Evolutionary conservation across 2,888 invertebrate genomes (phyloP).

Genomic region (Parnassius mnemosyne): DNA sequence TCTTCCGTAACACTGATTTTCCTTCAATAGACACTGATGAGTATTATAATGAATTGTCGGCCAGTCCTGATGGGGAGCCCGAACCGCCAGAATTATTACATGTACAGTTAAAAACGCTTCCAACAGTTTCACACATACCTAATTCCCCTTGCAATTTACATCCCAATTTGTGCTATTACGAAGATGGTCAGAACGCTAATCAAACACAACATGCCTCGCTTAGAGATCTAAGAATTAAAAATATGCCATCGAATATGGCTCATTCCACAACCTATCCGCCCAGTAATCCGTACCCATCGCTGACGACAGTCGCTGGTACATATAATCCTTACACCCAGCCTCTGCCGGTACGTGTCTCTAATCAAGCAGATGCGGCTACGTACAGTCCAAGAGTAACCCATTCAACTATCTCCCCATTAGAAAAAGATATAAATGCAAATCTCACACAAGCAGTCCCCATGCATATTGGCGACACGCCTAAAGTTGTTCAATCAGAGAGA

Average conservation of each 20-base stretch:
- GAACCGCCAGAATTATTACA: constrained; percentile 67
- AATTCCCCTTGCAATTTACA: constrained; percentile 72
- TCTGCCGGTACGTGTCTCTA: constrained; percentile 55
- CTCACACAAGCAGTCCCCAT: constrained; percentile 51
- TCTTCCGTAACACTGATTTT: constrained; percentile 55
- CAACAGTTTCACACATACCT: constrained; percentile 71
- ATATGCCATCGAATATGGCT: constrained; percentile 57
- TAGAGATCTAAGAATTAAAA: constrained; percentile 58
- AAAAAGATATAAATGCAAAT: constrained; percentile 65
- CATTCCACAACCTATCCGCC: constrained; percentile 74
- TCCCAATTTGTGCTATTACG: constrained; percentile 59
- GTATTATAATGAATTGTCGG: constrained; percentile 57
- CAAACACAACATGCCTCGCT: constrained; percentile 53
- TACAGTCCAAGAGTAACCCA: constrained; percentile 49
- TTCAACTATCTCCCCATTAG: constrained; percentile 52
- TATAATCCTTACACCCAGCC: constrained; percentile 72
- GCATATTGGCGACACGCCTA: constrained; percentile 53
- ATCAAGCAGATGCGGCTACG: constrained; percentile 41
- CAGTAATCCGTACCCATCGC: constrained; percentile 68
- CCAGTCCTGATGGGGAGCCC: constrained; percentile 61
- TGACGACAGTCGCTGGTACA: constrained; percentile 74
- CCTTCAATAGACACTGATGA: constrained; percentile 48
- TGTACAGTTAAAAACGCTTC: constrained; percentile 68
- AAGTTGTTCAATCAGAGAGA: constrained; percentile 71
- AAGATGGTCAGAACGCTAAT: constrained; percentile 38